Percentiles rank a stretch among this genome's conserved stretches.
Conservation (phyloP, 2,888 invertebrate species). For the Drosophila cognata region DNA sequence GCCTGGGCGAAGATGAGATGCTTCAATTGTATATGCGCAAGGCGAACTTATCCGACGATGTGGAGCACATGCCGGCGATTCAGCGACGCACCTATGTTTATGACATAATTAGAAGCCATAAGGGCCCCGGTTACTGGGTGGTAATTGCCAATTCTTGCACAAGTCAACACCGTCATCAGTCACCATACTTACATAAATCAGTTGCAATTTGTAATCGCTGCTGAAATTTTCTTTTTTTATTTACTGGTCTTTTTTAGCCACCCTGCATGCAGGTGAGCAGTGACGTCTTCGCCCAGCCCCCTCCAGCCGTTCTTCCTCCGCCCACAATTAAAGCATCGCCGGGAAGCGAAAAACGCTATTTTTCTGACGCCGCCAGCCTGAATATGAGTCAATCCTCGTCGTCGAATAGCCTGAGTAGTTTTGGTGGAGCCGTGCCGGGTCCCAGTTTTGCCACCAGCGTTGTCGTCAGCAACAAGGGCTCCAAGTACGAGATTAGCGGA, state of each 20-base stretch:
- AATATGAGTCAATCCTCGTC: slow-evolving; percentile 70
- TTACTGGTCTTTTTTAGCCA: slow-evolving; percentile 47
- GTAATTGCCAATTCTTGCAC: slow-evolving; percentile 57
- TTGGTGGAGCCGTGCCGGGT: slow-evolving; percentile 56
- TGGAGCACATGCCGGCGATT: slow-evolving; percentile 69
- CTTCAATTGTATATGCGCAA: slow-evolving; percentile 77
- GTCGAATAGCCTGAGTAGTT: slow-evolving; percentile 66
- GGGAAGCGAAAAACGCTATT: slow-evolving; percentile 37
- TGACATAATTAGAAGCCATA: slow-evolving; percentile 82
- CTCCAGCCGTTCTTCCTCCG: slow-evolving; percentile 69
- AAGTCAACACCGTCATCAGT: not conserved
- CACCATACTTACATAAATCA: slow-evolving; percentile 1
- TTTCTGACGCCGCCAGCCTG: slow-evolving; percentile 33
- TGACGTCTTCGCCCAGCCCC: slow-evolving; percentile 64
- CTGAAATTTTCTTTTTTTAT: slow-evolving; percentile 11
- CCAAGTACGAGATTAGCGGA: slow-evolving; percentile 77
- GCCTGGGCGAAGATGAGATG: slow-evolving; percentile 78
- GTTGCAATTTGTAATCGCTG: slow-evolving; percentile 19
- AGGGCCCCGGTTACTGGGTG: slow-evolving; percentile 82
- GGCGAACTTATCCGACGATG: slow-evolving; percentile 75
- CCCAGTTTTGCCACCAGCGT: slow-evolving; percentile 69
- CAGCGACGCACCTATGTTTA: slow-evolving; percentile 81
- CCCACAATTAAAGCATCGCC: slow-evolving; percentile 42
- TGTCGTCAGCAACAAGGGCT: slow-evolving; percentile 71
- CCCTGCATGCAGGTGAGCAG: slow-evolving; percentile 69